Evolutionary conservation across 2,113 vertebrate species (phyloP).

Genomic region (Bubo blakistoni): DNA sequence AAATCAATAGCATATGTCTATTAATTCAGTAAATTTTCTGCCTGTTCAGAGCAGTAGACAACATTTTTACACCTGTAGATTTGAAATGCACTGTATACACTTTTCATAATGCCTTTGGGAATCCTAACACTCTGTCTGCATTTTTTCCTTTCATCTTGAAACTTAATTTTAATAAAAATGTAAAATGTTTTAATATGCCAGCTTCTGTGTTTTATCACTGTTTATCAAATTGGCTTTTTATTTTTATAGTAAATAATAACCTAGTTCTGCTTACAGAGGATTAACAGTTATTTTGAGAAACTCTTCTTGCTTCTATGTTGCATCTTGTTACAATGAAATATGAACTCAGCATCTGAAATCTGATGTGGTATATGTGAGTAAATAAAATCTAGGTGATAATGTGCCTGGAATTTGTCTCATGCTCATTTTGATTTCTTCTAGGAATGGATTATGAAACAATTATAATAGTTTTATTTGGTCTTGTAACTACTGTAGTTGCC

Average conservation of each 20-base stretch:
- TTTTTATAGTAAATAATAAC: neutral
- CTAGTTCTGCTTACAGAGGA: neutral
- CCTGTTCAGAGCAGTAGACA: neutral
- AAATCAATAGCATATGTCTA: neutral
- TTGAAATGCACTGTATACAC: neutral
- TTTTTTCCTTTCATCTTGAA: neutral
- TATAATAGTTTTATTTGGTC: neutral
- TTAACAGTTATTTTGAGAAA: neutral
- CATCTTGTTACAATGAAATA: conserved; percentile 4
- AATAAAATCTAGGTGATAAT: conserved; percentile 6
- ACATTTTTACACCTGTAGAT: neutral
- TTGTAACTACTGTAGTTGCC: neutral
- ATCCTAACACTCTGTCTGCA: neutral
- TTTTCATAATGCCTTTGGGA: neutral
- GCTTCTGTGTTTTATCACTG: neutral
- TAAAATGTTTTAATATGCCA: neutral
- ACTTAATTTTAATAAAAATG: neutral
- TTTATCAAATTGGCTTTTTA: neutral
- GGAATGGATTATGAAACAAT: neutral
- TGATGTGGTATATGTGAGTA: neutral
- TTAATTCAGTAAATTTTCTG: neutral
- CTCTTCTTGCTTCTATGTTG: neutral
- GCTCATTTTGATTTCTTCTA: neutral
- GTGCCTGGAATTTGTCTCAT: neutral
- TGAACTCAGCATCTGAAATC: neutral